phyloP scores from a whole-genome alignment of 2,797 vertebrate species.

The Gastrophryne carolinensis region DNA sequence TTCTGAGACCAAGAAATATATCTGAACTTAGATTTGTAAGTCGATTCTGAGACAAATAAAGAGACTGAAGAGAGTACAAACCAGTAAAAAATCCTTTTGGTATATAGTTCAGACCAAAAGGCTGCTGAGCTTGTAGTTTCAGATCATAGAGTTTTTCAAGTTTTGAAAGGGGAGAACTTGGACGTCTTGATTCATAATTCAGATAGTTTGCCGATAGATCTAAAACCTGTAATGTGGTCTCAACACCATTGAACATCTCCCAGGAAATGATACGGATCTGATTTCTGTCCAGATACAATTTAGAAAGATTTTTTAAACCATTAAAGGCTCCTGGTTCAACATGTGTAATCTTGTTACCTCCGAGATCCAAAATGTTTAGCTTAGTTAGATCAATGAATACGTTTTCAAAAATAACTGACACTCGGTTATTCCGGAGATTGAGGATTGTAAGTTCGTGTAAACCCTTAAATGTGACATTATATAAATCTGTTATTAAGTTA shows the following conservation, averaged over 20 bases:
- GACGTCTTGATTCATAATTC: constrained; percentile 56
- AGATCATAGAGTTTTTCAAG: constrained; percentile 70
- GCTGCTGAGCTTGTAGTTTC: constrained; percentile 69
- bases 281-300: constrained; percentile 81
- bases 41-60: constrained; percentile 73
- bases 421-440: constrained; percentile 79
- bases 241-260: constrained; percentile 58
- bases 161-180: constrained; percentile 72
- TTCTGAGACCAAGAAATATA: constrained; percentile 74
- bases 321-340: constrained; percentile 64
- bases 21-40: constrained; percentile 63
- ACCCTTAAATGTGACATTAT: constrained; percentile 65
- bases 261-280: constrained; percentile 66
- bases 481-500: constrained; percentile 80
- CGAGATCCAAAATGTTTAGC: constrained; percentile 75
- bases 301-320: constrained; percentile 68
- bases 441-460: constrained; percentile 69
- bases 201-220: constrained; percentile 72
- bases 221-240: constrained; percentile 68
- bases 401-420: constrained; percentile 73
- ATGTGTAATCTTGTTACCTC: constrained; percentile 75
- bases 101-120: constrained; percentile 68
- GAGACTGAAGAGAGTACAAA: constrained; percentile 62
- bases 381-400: constrained; percentile 66
- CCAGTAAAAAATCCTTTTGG: constrained; percentile 69